Evolutionary conservation across 30 jellyfish, hydroid and myxozoan genomes (phyloP).

Genomic region (Aurelia coerulea): DNA sequence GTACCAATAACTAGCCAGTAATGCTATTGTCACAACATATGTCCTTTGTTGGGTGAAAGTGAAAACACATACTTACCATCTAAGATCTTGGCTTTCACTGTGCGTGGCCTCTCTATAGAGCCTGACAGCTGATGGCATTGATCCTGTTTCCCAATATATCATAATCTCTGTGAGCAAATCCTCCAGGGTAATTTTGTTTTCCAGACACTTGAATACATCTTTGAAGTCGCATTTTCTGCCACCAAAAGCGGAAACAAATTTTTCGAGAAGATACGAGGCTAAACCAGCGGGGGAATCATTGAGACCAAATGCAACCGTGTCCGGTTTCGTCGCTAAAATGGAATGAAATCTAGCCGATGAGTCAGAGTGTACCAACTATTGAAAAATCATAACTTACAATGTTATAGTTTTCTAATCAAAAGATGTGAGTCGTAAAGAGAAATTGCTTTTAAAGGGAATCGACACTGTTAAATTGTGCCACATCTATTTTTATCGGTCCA

Average conservation of each 20-base stretch:
- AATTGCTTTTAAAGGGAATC: too few species aligned
- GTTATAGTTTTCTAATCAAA: too few species aligned
- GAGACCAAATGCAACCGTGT: conserved; percentile 64
- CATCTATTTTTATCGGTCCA: too few species aligned
- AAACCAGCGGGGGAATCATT: conserved; percentile 73
- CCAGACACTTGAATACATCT: conserved; percentile 34
- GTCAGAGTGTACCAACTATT: too few species aligned
- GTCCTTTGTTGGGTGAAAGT: too few species aligned
- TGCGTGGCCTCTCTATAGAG: conserved; percentile 46
- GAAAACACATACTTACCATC: conserved; percentile 11
- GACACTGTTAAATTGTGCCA: too few species aligned
- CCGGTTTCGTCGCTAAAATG: conserved; percentile 69
- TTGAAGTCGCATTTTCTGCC: conserved; percentile 13
- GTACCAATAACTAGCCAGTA: too few species aligned
- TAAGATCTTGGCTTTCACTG: background rate
- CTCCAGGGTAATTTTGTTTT: conserved; percentile 35
- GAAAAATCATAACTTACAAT: too few species aligned
- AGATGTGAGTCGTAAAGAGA: too few species aligned
- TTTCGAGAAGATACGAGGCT: conserved; percentile 68
- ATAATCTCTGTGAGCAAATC: conserved; percentile 66
- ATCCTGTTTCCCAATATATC: conserved; percentile 66
- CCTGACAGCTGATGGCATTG: conserved; percentile 70
- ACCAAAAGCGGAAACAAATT: conserved; percentile 26
- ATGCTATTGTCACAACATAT: too few species aligned
- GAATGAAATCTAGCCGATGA: background rate